Evolutionary conservation across 2,888 invertebrate species (phyloP), one percentile per base, ranked within the genome.

Genomic region (Seira musarum): DNA sequence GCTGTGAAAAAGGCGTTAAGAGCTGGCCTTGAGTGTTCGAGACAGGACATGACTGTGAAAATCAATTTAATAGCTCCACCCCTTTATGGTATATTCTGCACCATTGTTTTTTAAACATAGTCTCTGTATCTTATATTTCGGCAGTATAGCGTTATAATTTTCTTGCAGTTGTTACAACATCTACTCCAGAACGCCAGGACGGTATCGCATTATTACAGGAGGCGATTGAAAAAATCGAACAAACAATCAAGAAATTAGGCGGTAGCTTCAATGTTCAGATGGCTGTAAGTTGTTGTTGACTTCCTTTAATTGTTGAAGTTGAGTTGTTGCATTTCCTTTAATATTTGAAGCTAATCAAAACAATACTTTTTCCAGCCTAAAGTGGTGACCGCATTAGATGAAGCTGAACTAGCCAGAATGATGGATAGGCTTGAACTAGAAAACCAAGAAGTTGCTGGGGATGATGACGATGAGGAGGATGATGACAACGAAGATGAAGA

Each of bases 41-140:
- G 96, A 0, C 94, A 94, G 86, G 96, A 96, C 87, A 92, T 99
- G 90, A 98, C 98, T 0, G 97, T 99, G 87, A 98, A 97, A 92
- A 99, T 99, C 87, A 99, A 99, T 90, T 91, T 99, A 85, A 99
- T 99, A 88, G 99, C 99, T 3, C 99, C 99, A 40, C 99, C 99
- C 72, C 91, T 98, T 87, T 99, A 98, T 90, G 94, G 93, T 93
- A 90, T n/a, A n/a, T n/a, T n/a, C n/a, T n/a, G n/a, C n/a, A n/a
- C n/a, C n/a, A n/a, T n/a, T n/a, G n/a, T n/a, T n/a, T n/a, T n/a
- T n/a, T n/a, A n/a, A n/a, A n/a, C n/a, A n/a, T n/a, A n/a, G n/a
- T n/a, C n/a, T n/a, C n/a, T n/a, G n/a, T n/a, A n/a, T n/a, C n/a
- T n/a, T n/a, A n/a, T n/a, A n/a, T n/a, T n/a, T n/a, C n/a, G n/a